Evolutionary conservation across 2,797 vertebrate species (phyloP), one percentile per base, ranked within the genome.

Genomic region (Momotus momota): DNA sequence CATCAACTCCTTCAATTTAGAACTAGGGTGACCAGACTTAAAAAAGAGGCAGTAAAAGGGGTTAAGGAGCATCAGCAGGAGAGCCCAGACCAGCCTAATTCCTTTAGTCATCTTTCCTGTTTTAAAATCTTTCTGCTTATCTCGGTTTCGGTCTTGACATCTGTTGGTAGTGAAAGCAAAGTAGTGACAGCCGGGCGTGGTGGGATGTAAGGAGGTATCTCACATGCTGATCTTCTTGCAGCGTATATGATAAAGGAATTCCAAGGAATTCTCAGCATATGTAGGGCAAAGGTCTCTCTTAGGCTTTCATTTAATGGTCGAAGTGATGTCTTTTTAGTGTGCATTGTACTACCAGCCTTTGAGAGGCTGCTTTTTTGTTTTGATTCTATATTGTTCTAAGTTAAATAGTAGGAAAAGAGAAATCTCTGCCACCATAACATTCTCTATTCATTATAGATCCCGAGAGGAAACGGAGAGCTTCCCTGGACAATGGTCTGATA

Each of bases 321-420:
- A 27, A 75, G 62, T 29, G 72, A 12, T 89, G 90, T 87, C 45
- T 73, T 75, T 35, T 54, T 6, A 73, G 61, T 18, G 48, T 26
- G 67, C 5, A 84, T 94, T 92, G 90, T 93, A 3, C 82, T 70
- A 80, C 70, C 41, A 33, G 78, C 64, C 81, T 92, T 92, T 92
- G 82, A 94, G 84, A 79, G 58, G 66, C 82, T 93, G 85, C 87
- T 64, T 61, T 12, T 69, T 90, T 96, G 92, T 95, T 95, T 93
- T 70, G 87, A 54, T 91, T 90, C 75, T 71, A 79, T 92, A 96
- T 97, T 97, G 96, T 97, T 97, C 91, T 21, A 15, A 92, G 66
- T 96, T 97, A 96, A 97, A 97, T 97, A 95, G 92, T 91, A 96
- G 96, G 96, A 97, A 97, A 91, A 93, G 94, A 94, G 93, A 93